Percentiles rank a stretch among this genome's conserved stretches.
phyloP scores from a whole-genome alignment of 2,797 vertebrate genomes.

The Picus viridis region DNA sequence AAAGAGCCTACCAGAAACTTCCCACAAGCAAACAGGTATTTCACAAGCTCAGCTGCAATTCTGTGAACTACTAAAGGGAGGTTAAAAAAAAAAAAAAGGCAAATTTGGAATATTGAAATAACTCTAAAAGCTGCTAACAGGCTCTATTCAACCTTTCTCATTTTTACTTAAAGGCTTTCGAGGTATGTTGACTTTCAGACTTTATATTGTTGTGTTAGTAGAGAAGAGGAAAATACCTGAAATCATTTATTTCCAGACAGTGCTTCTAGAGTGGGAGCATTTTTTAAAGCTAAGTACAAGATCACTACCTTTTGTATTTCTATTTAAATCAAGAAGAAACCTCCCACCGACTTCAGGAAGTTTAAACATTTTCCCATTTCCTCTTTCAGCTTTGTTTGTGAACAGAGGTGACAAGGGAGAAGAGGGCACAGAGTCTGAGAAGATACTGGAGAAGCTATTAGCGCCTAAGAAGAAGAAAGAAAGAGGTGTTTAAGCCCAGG shows the following conservation, averaged over 20 bases:
- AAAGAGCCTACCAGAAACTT: slow-evolving; percentile 4
- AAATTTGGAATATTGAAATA: not conserved
- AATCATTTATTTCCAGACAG: not conserved
- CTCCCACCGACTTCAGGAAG: not conserved
- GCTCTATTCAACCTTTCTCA: not conserved
- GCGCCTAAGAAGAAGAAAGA: too few species aligned
- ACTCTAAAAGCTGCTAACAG: not conserved
- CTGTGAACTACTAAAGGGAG: not conserved
- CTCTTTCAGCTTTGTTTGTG: not conserved
- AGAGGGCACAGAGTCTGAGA: not conserved
- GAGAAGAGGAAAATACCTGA: not conserved
- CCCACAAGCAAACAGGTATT: not conserved
- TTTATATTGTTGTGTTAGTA: not conserved
- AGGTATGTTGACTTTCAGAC: slow-evolving; percentile 1
- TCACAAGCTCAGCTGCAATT: slow-evolving; percentile 1
- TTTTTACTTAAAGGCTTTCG: slow-evolving; percentile 24
- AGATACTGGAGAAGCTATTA: not conserved
- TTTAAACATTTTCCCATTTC: not conserved
- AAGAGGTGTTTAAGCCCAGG: too few species aligned
- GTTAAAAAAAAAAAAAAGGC: fast-evolving
- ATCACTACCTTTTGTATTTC: not conserved
- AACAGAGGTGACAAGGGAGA: not conserved
- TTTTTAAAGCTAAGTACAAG: not conserved
- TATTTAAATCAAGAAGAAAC: not conserved
- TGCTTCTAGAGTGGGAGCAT: not conserved